Percentiles rank a stretch among this genome's conserved stretches.
These are phyloP conservation scores for Atlantisia rogersi DNA, from an alignment of 2,113 vertebrate genomes.

Conservation along the genomic window DNA sequence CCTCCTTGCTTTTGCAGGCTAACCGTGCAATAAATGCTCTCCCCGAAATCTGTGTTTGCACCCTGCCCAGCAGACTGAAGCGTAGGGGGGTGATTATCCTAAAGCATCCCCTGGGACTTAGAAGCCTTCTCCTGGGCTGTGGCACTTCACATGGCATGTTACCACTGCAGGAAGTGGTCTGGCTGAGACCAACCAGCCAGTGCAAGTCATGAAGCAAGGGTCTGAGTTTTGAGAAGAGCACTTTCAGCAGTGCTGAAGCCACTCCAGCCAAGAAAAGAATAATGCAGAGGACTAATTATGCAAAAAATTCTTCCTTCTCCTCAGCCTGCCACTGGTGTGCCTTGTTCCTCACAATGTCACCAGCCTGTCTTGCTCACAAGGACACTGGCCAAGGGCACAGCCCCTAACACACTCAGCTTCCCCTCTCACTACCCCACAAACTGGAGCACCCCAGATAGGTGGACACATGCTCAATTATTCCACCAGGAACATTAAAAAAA, in stretches of 20 bases:
- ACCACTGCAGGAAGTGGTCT: not conserved
- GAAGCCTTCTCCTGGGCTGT: not conserved
- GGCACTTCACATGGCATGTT: not conserved
- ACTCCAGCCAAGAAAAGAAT: not conserved
- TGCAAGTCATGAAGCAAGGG: not conserved
- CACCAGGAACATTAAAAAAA: not conserved
- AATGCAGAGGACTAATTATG: not conserved
- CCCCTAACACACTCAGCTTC: not conserved
- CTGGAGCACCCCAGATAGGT: rapidly evolving
- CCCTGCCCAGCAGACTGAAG: not conserved
- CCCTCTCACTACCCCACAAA: not conserved
- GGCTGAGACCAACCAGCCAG: not conserved
- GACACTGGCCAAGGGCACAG: rapidly evolving
- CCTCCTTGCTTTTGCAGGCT: not conserved
- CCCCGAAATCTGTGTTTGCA: not conserved
- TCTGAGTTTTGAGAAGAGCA: not conserved
- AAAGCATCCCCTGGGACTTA: not conserved
- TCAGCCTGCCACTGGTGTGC: not conserved
- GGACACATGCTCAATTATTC: not conserved
- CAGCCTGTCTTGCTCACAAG: not conserved
- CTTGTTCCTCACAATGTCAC: not conserved
- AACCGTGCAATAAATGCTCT: not conserved
- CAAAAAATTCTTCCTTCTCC: not conserved
- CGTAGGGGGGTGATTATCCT: not conserved
- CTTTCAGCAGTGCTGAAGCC: not conserved